A percentile compares a stretch with the other conserved stretches of the same genome.
Conservation (phyloP, 2,888 invertebrate species). For the Andricus quercusramuli region DNA sequence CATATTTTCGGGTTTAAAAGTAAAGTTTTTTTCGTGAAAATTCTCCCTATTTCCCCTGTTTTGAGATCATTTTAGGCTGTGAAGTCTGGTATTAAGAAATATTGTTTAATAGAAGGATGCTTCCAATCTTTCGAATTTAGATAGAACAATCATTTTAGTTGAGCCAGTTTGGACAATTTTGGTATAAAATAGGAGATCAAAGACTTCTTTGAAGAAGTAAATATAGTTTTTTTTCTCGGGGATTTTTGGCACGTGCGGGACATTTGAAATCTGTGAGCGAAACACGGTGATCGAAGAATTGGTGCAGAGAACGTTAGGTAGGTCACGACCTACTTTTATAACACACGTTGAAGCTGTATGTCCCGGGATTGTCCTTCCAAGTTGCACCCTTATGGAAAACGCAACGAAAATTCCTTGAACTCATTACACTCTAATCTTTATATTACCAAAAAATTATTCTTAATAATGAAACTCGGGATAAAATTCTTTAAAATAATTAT, state of each 20-base stretch:
- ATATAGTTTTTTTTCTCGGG: background rate
- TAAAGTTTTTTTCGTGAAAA: too few species aligned
- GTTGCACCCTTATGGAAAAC: background rate
- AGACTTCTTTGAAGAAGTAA: background rate
- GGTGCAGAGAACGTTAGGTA: slow-evolving; percentile 56
- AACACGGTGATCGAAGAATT: slow-evolving; percentile 56
- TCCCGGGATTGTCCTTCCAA: too few species aligned
- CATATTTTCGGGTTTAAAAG: too few species aligned
- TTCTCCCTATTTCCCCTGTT: too few species aligned
- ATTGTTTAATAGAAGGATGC: background rate
- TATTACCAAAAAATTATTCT: too few species aligned
- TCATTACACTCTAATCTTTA: background rate
- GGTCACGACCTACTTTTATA: slow-evolving; percentile 65
- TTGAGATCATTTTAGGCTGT: too few species aligned
- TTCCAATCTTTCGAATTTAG: background rate
- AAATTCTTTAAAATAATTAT: too few species aligned
- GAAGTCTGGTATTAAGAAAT: background rate
- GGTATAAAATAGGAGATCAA: background rate
- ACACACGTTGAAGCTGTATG: slow-evolving; percentile 30
- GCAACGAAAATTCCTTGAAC: background rate
- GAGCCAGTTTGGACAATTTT: background rate
- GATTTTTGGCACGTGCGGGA: background rate
- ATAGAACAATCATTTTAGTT: background rate
- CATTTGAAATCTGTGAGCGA: slow-evolving; percentile 10
- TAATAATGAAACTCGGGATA: too few species aligned